phyloP scores from a whole-genome alignment of 35 echinoderm and acorn worm species.

The Stichopus chloronotus region DNA sequence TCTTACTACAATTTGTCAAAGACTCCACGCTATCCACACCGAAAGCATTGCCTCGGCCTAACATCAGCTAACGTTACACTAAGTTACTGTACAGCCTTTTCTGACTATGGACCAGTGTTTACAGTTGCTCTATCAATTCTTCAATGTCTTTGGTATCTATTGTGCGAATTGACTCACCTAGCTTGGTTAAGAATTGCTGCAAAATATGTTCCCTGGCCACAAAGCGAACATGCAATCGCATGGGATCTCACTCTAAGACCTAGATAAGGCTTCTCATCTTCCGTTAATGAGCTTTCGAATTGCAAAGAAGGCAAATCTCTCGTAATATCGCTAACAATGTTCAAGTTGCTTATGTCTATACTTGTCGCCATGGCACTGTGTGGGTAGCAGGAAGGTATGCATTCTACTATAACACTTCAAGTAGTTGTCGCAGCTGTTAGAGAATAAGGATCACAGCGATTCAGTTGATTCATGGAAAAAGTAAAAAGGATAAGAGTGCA shows the following conservation, averaged over 20 bases:
- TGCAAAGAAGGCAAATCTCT: constrained; percentile 97
- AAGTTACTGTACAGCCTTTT: background rate
- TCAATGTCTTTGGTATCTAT: background rate
- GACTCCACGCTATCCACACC: no score
- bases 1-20: background rate
- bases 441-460: no score
- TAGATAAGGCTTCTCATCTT: constrained; percentile 87
- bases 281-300: constrained; percentile 92
- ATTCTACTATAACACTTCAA: no score
- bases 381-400: background rate
- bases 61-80: background rate
- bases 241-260: constrained; percentile 76
- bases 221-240: constrained; percentile 79
- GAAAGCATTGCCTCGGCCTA: no score
- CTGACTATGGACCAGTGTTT: no score
- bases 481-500: no score
- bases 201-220: constrained; percentile 97
- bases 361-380: constrained; percentile 81
- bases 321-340: constrained; percentile 79
- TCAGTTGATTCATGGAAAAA: no score
- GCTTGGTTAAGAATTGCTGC: constrained; percentile 90
- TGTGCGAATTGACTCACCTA: constrained; percentile 67
- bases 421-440: no score
- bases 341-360: constrained; percentile 26
- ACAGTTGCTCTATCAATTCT: no score